phyloP scores from a whole-genome alignment of 1,140 invertebrate species.

The Chionoecetes opilio region DNA sequence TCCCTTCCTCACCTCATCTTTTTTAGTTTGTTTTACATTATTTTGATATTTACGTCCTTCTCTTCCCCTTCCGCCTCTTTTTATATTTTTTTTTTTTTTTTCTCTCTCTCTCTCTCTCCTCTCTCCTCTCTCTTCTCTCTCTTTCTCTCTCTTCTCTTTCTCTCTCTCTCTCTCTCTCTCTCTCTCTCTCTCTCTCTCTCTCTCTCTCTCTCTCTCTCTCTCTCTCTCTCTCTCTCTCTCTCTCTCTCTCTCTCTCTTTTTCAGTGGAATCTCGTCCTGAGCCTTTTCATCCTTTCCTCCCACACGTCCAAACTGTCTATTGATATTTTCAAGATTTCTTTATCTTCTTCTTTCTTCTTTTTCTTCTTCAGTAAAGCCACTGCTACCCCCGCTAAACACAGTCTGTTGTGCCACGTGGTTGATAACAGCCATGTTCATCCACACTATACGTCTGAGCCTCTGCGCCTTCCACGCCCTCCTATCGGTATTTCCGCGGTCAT shows the following conservation, averaged over 20 bases:
- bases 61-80: conserved; percentile 11
- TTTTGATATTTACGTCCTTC: too few species aligned
- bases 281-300: too few species aligned
- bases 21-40: too few species aligned
- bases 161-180: background rate
- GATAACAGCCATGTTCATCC: too few species aligned
- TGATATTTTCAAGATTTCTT: background rate
- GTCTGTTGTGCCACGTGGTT: too few species aligned
- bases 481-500: too few species aligned
- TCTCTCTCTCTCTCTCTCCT: background rate
- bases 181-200: conserved; percentile 52
- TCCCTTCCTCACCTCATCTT: background rate
- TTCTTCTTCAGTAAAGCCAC: too few species aligned
- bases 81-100: background rate
- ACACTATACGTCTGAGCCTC: too few species aligned
- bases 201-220: conserved; percentile 43
- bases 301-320: too few species aligned
- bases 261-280: too few species aligned
- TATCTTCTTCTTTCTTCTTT: conserved; percentile 10
- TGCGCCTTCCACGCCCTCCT: background rate
- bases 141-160: background rate
- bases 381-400: too few species aligned
- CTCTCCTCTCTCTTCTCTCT: background rate
- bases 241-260: conserved; percentile 21
- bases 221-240: conserved; percentile 43